phyloP scores from a whole-genome alignment of 2,888 invertebrate species.

The Venustoraphidia nigricollis region DNA sequence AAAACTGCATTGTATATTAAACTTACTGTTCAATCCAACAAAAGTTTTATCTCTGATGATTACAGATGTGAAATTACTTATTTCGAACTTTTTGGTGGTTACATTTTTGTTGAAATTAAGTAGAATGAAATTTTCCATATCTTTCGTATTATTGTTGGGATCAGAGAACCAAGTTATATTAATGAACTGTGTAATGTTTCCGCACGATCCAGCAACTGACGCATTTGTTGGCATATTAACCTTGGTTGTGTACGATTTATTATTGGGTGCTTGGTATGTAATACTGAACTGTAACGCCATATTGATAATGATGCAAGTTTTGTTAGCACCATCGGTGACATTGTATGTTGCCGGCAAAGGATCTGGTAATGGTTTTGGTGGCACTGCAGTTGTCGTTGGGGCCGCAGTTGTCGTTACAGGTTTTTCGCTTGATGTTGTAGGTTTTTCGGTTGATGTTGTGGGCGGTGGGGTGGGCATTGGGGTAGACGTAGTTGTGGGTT shows the following conservation, averaged over 20 bases:
- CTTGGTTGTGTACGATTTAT: slow-evolving; percentile 16
- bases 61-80: slow-evolving; percentile 10
- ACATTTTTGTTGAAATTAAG: slow-evolving; percentile 26
- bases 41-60: background rate
- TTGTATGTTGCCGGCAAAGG: slow-evolving; percentile 33
- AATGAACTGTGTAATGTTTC: slow-evolving; percentile 21
- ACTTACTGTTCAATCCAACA: too few species aligned
- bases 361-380: slow-evolving; percentile 17
- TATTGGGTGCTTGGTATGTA: slow-evolving; percentile 29
- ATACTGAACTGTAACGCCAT: slow-evolving; percentile 52
- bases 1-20: too few species aligned
- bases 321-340: slow-evolving; percentile 22
- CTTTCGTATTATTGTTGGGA: slow-evolving; percentile 1
- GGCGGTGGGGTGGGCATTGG: slow-evolving; percentile 11
- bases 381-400: slow-evolving; percentile 8
- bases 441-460: slow-evolving; percentile 16
- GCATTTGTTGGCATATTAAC: slow-evolving; percentile 27
- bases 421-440: slow-evolving; percentile 14
- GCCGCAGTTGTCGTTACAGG: slow-evolving; percentile 6
- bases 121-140: slow-evolving; percentile 8
- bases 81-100: slow-evolving; percentile 19
- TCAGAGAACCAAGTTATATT: slow-evolving; percentile 25
- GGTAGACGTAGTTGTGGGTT: slow-evolving; percentile 19
- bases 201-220: slow-evolving; percentile 27
- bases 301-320: slow-evolving; percentile 45